Percentiles rank a stretch among this genome's conserved stretches.
These are phyloP conservation scores for Odobenus rosmarus DNA, from an alignment of 2,113 vertebrate genomes.

Conservation along the genomic window DNA sequence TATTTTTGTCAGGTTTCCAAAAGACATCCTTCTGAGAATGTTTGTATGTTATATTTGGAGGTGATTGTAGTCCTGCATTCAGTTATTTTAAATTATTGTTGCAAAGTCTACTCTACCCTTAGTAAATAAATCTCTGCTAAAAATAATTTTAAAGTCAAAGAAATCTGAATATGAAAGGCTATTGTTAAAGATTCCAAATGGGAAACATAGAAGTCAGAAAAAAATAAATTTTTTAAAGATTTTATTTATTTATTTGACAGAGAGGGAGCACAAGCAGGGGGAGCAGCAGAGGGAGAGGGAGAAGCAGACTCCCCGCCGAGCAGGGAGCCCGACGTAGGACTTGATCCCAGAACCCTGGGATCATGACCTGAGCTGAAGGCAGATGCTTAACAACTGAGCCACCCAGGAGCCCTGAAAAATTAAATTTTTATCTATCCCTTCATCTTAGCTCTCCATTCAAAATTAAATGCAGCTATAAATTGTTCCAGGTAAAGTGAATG, in stretches of 20 bases:
- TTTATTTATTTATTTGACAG: too few species aligned
- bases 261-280: too few species aligned
- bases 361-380: too few species aligned
- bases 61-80: neutral
- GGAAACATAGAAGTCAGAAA: neutral
- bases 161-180: neutral
- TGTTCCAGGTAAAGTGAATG: constrained; percentile 6
- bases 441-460: neutral
- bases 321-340: too few species aligned
- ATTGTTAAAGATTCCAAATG: neutral
- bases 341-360: too few species aligned
- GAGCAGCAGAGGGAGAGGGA: too few species aligned
- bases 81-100: constrained; percentile 5
- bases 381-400: too few species aligned
- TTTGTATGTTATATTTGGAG: neutral
- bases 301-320: too few species aligned
- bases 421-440: neutral
- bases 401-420: neutral
- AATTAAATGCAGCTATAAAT: constrained; percentile 38
- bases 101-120: neutral
- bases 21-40: neutral
- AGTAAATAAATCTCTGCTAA: neutral
- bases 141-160: constrained; percentile 10
- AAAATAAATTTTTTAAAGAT: too few species aligned
- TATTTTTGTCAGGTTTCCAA: neutral